Percentiles rank a stretch among this genome's conserved stretches.
Evolutionary conservation across 2,113 vertebrate genomes (phyloP).

Genomic region (Notothenia coriiceps): DNA sequence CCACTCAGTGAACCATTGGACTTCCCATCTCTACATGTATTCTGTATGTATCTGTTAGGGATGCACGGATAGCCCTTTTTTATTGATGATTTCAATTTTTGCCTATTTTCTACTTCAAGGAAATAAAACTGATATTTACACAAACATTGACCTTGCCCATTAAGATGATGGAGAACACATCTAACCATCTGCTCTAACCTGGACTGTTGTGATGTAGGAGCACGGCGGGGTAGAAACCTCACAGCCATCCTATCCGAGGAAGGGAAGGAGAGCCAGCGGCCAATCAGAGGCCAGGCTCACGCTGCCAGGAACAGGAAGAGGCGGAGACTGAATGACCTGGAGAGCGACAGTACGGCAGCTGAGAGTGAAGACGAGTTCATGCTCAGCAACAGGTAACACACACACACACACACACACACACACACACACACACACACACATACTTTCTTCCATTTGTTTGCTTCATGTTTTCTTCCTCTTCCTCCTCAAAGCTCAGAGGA

Average conservation of each 20-base stretch:
- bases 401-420: neutral
- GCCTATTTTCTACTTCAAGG: too few species aligned
- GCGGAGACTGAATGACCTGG: conserved; percentile 94
- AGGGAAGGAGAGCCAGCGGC: conserved; percentile 89
- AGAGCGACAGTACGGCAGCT: conserved; percentile 94
- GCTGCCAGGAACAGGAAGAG: conserved; percentile 88
- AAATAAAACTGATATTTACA: too few species aligned
- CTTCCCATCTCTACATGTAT: too few species aligned
- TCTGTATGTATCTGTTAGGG: too few species aligned
- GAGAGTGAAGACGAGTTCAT: conserved; percentile 98
- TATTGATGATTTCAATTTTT: too few species aligned
- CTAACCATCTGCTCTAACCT: neutral
- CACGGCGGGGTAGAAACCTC: conserved; percentile 88
- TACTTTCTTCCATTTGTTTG: neutral
- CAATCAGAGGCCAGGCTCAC: conserved; percentile 83
- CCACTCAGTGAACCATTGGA: too few species aligned
- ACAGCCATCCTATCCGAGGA: conserved; percentile 87
- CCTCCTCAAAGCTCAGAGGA: conserved; percentile 88
- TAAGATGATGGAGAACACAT: too few species aligned
- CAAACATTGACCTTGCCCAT: too few species aligned
- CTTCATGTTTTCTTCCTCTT: neutral
- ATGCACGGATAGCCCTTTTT: too few species aligned
- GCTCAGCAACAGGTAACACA: conserved; percentile 92
- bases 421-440: neutral
- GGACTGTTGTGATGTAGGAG: conserved; percentile 67